Evolutionary conservation across 2,797 vertebrate genomes (phyloP).

Genomic region (Chromobotia macracanthus): DNA sequence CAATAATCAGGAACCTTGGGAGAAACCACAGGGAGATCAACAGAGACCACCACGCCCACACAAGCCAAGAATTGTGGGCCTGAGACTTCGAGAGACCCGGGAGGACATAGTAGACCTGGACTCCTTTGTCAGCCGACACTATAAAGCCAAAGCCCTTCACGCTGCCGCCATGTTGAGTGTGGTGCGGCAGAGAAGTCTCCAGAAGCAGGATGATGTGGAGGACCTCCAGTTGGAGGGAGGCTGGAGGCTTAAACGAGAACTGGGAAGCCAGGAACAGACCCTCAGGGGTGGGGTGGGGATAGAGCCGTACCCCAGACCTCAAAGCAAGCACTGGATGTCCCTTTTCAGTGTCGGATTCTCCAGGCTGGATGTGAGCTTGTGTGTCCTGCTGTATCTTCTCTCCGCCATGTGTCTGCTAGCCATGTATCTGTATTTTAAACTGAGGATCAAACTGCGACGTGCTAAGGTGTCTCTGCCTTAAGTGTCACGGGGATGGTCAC

Average conservation of each 20-base stretch:
- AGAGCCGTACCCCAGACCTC: neutral
- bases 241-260: constrained; percentile 67
- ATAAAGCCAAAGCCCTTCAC: constrained; percentile 77
- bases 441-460: constrained; percentile 72
- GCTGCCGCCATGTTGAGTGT: constrained; percentile 58
- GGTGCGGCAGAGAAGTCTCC: constrained; percentile 69
- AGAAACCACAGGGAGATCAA: constrained; percentile 5
- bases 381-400: constrained; percentile 85
- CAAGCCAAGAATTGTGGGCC: constrained; percentile 77
- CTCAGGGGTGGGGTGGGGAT: constrained; percentile 50
- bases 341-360: constrained; percentile 85
- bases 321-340: constrained; percentile 77
- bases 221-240: constrained; percentile 52
- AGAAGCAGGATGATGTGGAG: constrained; percentile 70
- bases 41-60: neutral
- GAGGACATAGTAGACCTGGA: constrained; percentile 88
- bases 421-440: constrained; percentile 88
- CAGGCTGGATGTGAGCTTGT: constrained; percentile 87
- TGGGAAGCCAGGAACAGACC: constrained; percentile 61
- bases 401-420: constrained; percentile 86
- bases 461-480: constrained; percentile 68
- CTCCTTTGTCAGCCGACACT: constrained; percentile 78
- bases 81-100: constrained; percentile 62
- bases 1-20: neutral
- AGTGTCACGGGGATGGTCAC: constrained; percentile 37